A percentile compares a stretch with the other conserved stretches of the same genome.
These are phyloP conservation scores for Tetragnatha versicolor DNA, from an alignment of 1,140 invertebrate species.

Conservation along the genomic window DNA sequence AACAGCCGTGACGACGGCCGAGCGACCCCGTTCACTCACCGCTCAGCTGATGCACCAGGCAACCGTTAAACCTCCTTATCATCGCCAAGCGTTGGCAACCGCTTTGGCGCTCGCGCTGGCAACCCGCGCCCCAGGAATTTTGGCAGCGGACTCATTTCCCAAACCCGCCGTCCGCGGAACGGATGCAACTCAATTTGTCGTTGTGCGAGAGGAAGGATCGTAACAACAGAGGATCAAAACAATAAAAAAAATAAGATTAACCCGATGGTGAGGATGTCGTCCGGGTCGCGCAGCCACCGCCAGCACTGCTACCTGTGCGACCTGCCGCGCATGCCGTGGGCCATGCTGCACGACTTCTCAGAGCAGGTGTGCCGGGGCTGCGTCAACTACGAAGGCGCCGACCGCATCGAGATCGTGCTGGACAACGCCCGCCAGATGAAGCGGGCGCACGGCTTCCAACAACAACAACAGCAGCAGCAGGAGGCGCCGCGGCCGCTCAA, in stretches of 20 bases:
- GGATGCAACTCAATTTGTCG: too few relatives aligned
- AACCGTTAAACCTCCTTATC: too few relatives aligned
- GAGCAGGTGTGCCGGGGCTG: slow-evolving; percentile 98
- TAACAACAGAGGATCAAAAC: too few relatives aligned
- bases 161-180: neutral
- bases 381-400: slow-evolving; percentile 97
- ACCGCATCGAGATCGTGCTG: slow-evolving; percentile 94
- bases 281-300: slow-evolving; percentile 70
- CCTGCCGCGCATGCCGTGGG: slow-evolving; percentile 98
- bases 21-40: too few relatives aligned
- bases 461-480: neutral
- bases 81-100: neutral
- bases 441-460: slow-evolving; percentile 70
- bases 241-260: too few relatives aligned
- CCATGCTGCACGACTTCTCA: slow-evolving; percentile 97
- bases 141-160: neutral
- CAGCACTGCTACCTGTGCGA: slow-evolving; percentile 99
- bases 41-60: too few relatives aligned
- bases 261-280: slow-evolving; percentile 55
- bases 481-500: neutral
- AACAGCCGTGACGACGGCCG: too few relatives aligned
- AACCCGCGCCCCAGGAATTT: neutral
- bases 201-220: too few relatives aligned
- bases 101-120: neutral
- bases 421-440: slow-evolving; percentile 95